These are phyloP conservation scores for Tenthredo amoena DNA, from an alignment of 2,888 invertebrate species.

Conservation along the genomic window DNA sequence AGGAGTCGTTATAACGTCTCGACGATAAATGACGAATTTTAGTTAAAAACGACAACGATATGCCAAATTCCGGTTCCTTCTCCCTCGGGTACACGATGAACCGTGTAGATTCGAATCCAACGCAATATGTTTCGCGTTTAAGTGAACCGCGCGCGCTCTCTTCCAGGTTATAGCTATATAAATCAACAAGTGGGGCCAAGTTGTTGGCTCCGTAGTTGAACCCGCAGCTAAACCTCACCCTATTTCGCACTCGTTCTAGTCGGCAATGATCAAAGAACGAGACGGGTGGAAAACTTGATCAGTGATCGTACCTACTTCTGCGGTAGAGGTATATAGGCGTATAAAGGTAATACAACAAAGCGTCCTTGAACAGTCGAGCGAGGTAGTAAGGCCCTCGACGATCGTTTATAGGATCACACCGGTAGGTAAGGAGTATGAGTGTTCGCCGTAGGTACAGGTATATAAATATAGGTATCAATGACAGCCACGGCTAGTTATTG, in stretches of 20 bases:
- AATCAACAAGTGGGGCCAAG: conserved; percentile 38
- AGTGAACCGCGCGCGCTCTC: background rate
- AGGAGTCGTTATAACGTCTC: no score
- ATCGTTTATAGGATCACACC: background rate
- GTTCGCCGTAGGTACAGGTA: background rate
- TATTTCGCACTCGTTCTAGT: background rate
- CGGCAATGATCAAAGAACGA: conserved; percentile 22
- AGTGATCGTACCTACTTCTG: background rate
- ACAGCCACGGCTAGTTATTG: background rate
- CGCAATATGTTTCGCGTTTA: background rate
- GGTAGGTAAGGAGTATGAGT: background rate
- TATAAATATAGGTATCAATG: background rate
- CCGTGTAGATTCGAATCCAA: background rate
- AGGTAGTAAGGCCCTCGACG: background rate
- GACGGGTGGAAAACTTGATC: conserved; percentile 32
- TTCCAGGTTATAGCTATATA: conserved; percentile 8
- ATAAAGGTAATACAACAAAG: background rate
- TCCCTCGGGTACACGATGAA: background rate
- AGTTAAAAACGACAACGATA: background rate
- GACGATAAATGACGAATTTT: no score
- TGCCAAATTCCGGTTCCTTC: background rate
- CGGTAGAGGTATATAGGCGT: background rate
- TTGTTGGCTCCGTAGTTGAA: background rate
- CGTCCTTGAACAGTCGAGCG: conserved; percentile 30
- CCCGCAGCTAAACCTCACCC: background rate